phyloP scores from a whole-genome alignment of 64 coral and sea anemone genomes.

The Montipora capricornis region DNA sequence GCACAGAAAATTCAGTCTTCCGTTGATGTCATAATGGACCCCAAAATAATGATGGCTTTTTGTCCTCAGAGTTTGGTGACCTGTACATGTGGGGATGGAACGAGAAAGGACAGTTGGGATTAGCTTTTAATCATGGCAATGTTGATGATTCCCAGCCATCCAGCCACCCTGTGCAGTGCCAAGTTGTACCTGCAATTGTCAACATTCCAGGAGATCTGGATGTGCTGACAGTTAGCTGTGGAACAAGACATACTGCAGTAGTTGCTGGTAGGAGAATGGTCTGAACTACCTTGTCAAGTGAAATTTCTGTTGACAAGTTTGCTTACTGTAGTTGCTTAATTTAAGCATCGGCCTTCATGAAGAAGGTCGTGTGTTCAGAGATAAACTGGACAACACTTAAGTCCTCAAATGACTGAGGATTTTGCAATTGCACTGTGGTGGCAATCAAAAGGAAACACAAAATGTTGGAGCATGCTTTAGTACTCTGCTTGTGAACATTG shows the following conservation, averaged over 20 bases:
- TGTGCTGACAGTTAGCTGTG: slow-evolving; percentile 78
- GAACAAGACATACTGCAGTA: slow-evolving; percentile 87
- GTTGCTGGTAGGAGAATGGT: slow-evolving; percentile 54
- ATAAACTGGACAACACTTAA: no score
- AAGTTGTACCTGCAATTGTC: slow-evolving; percentile 71
- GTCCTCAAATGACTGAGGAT: no score
- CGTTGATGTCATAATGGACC: no score
- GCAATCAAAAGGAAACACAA: no score
- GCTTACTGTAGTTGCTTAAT: no score
- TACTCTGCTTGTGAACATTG: no score
- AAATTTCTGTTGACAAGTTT: no score
- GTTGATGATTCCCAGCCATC: slow-evolving; percentile 6
- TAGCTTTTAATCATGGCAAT: slow-evolving; percentile 25
- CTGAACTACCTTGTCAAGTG: background rate
- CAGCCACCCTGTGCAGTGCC: slow-evolving; percentile 43
- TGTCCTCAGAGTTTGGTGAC: slow-evolving; percentile 79
- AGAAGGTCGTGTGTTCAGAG: no score
- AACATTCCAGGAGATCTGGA: slow-evolving; percentile 68
- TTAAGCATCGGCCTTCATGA: no score
- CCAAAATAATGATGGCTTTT: background rate
- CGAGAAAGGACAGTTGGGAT: slow-evolving; percentile 88
- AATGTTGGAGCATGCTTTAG: no score
- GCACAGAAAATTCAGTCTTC: no score
- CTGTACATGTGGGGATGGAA: slow-evolving; percentile 99
- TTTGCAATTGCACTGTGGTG: no score